These are phyloP conservation scores for Metridium senile DNA, from an alignment of 92 coral and sea anemone species.

Conservation along the genomic window DNA sequence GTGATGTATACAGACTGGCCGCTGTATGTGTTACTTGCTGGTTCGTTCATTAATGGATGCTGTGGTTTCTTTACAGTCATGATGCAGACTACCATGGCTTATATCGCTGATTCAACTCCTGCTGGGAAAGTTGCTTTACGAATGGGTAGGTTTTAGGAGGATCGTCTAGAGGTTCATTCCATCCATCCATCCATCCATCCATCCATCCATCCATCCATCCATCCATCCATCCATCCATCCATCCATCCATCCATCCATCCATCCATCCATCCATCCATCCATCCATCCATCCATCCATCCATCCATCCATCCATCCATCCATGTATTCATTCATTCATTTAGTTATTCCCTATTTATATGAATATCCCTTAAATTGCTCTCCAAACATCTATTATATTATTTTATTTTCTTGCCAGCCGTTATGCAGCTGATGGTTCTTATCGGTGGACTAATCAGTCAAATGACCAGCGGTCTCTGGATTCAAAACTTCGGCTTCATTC, in stretches of 20 bases:
- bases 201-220: no score
- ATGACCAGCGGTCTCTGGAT: slow-evolving; percentile 81
- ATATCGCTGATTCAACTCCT: slow-evolving; percentile 74
- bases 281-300: no score
- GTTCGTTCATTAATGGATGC: slow-evolving; percentile 68
- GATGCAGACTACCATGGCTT: slow-evolving; percentile 69
- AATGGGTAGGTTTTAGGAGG: slow-evolving; percentile 66
- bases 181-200: no score
- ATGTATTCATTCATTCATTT: no score
- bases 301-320: no score
- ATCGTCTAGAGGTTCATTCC: neutral
- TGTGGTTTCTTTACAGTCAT: slow-evolving; percentile 74
- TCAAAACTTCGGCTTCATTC: slow-evolving; percentile 59
- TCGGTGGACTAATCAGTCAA: slow-evolving; percentile 84
- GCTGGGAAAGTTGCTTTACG: slow-evolving; percentile 59
- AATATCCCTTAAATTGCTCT: no score
- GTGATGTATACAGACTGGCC: slow-evolving; percentile 79
- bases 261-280: no score
- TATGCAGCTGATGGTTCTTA: slow-evolving; percentile 61
- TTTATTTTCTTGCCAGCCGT: slow-evolving; percentile 43
- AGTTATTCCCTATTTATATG: no score
- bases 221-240: no score
- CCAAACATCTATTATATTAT: neutral
- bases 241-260: no score
- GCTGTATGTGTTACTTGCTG: slow-evolving; percentile 63